These are phyloP conservation scores for Melopsittacus undulatus DNA, from an alignment of 2,797 vertebrate genomes.

Conservation along the genomic window DNA sequence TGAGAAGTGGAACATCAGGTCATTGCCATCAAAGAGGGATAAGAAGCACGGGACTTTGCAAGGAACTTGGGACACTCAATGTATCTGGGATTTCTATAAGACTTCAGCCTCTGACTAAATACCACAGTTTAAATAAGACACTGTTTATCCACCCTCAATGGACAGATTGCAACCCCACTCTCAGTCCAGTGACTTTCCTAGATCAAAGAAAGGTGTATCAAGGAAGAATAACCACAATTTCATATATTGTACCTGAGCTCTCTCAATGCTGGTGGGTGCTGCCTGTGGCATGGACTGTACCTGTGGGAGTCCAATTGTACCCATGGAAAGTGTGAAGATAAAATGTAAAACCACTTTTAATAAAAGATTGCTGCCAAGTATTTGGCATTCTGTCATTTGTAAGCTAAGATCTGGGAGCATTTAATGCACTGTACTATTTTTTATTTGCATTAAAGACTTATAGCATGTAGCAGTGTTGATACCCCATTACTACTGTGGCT, in stretches of 20 bases:
- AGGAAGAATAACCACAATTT: neutral
- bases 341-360: neutral
- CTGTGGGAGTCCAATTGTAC: neutral
- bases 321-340: neutral
- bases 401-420: neutral
- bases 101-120: neutral
- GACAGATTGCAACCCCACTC: neutral
- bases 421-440: neutral
- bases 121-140: neutral
- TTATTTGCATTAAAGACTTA: neutral
- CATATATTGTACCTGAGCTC: neutral
- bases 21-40: neutral
- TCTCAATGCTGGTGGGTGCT: accelerated
- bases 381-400: neutral
- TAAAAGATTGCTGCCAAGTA: neutral
- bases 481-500: neutral
- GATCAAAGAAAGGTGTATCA: neutral
- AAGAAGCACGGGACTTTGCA: accelerated
- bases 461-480: neutral
- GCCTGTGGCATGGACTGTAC: neutral
- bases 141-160: accelerated
- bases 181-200: neutral
- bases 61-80: accelerated
- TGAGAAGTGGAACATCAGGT: neutral
- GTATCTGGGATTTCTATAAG: neutral